Percentiles rank a stretch among this genome's conserved stretches.
These are phyloP conservation scores for Alethe castanea DNA, from an alignment of 2,113 vertebrate genomes.

Conservation along the genomic window DNA sequence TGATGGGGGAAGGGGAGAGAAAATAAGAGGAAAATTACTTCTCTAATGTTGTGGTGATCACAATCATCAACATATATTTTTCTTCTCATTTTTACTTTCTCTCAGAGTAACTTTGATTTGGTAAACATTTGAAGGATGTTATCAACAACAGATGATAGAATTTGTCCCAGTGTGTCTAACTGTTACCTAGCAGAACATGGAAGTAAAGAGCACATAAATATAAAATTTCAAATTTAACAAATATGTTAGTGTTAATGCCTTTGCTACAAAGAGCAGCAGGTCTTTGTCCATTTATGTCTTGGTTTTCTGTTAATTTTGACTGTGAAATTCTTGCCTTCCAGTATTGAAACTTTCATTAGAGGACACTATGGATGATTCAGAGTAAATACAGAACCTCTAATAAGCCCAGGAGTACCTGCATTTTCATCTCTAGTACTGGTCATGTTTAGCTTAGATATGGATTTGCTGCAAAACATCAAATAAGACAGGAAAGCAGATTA, in stretches of 20 bases:
- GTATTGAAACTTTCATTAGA: background rate
- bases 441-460: background rate
- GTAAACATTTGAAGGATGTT: background rate
- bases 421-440: background rate
- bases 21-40: background rate
- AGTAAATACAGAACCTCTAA: background rate
- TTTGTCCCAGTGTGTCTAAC: background rate
- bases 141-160: background rate
- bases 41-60: background rate
- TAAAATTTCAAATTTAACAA: background rate
- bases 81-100: background rate
- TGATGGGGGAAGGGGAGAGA: background rate
- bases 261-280: background rate
- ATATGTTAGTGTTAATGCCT: background rate
- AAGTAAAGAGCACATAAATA: background rate
- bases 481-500: background rate
- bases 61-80: background rate
- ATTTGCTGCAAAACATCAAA: background rate
- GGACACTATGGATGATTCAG: background rate
- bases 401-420: background rate
- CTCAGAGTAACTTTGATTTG: background rate
- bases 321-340: background rate
- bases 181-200: background rate
- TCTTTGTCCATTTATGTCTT: background rate
- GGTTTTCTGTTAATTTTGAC: background rate